Conservation (phyloP, 2,888 invertebrate species). For the Agrotis puta region DNA sequence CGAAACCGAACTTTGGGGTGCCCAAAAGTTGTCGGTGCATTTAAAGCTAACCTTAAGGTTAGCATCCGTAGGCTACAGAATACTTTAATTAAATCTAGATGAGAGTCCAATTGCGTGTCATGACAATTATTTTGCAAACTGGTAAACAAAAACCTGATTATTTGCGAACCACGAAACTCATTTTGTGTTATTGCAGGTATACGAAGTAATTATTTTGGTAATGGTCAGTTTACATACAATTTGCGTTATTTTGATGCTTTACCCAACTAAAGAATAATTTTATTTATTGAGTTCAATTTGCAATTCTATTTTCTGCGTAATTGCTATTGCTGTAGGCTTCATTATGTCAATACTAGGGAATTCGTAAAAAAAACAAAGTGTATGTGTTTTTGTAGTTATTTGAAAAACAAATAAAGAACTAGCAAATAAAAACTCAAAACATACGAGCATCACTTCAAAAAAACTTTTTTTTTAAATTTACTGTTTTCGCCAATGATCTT, state of each 20-base stretch:
- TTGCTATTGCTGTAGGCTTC: background rate
- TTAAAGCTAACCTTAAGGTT: too few relatives aligned
- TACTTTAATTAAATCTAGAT: conserved; percentile 11
- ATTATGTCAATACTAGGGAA: too few relatives aligned
- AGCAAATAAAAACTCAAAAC: too few relatives aligned
- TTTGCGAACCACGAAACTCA: conserved; percentile 43
- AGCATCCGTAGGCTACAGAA: background rate
- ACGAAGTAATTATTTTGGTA: conserved; percentile 48
- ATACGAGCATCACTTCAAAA: too few relatives aligned
- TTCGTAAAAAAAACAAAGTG: too few relatives aligned
- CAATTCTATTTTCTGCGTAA: background rate
- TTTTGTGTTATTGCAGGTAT: conserved; percentile 33
- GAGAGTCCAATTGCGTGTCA: conserved; percentile 1
- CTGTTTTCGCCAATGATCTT: too few relatives aligned
- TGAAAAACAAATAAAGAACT: too few relatives aligned
- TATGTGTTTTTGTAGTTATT: too few relatives aligned
- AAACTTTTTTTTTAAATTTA: too few relatives aligned
- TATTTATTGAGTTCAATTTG: conserved; percentile 10
- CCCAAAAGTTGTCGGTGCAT: too few relatives aligned
- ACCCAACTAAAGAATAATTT: background rate
- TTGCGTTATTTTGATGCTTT: conserved; percentile 22
- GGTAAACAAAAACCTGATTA: conserved; percentile 43
- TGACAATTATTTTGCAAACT: conserved; percentile 26
- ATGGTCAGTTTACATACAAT: conserved; percentile 35
- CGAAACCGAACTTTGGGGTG: too few relatives aligned